Evolutionary conservation across 2,888 invertebrate genomes (phyloP), one percentile per base, ranked within the genome.

Genomic region (Aleiodes testaceus): DNA sequence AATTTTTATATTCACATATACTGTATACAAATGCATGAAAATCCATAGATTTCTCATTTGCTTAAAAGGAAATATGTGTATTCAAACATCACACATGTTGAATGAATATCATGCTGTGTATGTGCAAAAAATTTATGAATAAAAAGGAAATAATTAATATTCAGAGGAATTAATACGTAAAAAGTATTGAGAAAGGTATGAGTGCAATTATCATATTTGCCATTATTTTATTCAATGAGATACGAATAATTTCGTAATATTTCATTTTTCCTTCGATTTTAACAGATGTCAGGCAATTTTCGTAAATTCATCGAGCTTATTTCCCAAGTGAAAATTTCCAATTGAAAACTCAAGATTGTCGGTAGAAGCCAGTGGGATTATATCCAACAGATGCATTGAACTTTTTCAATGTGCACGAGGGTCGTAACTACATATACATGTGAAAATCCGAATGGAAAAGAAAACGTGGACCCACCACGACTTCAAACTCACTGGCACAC

Each of bases 401-500:
- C 53, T 53, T 53, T 36, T 53, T 20, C 53, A 53, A 53, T 53
- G 53, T 53, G 11, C 20, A 53, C 53, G 3, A 53, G 22, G 22
- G 18, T n/a, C n/a, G 11, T 11, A 22, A 53, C 53, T 3, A 14
- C n/a, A 16, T 22, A 16, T n/a, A 47, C 22, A 47, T 26, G 53
- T 52, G 66, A 61, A 61, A 69, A 50, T 47, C 61, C 70, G 52
- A 69, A 66, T 66, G 69, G 44, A 67, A 53, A 52, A 70, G 69
- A 63, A 47, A 26, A 44, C 53, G 44, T 63, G 20, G 67, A 70
- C 66, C 66, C 36, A 36, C 69, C 72, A 74, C 74, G 72, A 72
- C 65, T 73, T 63, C 45, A 66, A 69, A 65, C 70, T 68, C 74
- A 73, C 66, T 70, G 72, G 76, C 77, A 76, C 72, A 75, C 66